Evolutionary conservation across 2,113 vertebrate species (phyloP).

Genomic region (Lamprologus speciosus): DNA sequence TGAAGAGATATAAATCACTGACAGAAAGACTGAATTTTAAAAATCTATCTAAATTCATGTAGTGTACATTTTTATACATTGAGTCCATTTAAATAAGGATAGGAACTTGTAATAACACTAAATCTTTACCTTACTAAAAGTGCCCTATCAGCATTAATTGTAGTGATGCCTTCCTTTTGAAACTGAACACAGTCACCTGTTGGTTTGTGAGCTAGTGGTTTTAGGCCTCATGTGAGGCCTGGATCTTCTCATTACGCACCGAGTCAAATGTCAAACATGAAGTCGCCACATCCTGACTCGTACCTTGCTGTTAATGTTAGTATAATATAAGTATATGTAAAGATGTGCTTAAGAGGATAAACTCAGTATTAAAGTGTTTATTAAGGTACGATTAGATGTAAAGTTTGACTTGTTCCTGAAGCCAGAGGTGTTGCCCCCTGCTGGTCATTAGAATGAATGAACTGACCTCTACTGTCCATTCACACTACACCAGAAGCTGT

Average conservation of each 20-base stretch:
- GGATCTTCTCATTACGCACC: rapidly evolving
- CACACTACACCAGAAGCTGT: not conserved
- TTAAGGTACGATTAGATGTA: not conserved
- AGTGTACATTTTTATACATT: not conserved
- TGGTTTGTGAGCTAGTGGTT: not conserved
- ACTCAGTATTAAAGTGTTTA: not conserved
- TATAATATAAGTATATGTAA: not conserved
- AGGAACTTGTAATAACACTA: not conserved
- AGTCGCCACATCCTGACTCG: not conserved
- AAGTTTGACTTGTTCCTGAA: not conserved
- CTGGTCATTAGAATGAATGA: not conserved
- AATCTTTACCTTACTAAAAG: not conserved
- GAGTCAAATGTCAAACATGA: not conserved
- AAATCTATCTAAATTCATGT: not conserved
- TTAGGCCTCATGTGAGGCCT: not conserved
- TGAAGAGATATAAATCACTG: not conserved
- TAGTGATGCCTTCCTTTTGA: not conserved
- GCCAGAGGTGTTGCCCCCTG: not conserved
- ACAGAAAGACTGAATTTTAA: not conserved
- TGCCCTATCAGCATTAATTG: not conserved
- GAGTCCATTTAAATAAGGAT: not conserved
- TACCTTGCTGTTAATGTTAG: not conserved
- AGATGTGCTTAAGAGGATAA: not conserved
- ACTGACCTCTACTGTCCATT: not conserved
- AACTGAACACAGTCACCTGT: not conserved